phyloP scores from a whole-genome alignment of 2,797 vertebrate genomes.

The Steatocranus sp. region DNA sequence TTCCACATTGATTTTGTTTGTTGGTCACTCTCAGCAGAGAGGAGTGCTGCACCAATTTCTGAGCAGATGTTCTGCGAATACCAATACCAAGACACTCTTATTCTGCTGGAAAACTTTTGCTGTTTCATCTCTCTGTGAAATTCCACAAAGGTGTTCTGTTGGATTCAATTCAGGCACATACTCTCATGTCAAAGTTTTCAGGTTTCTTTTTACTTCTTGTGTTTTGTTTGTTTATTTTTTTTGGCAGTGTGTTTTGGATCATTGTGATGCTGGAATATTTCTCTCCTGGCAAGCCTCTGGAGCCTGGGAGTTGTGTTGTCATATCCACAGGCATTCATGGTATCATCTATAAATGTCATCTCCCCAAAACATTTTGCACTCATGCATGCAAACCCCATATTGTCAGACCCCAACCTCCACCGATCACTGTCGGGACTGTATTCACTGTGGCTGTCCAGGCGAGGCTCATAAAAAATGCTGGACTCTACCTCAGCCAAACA shows the following conservation, averaged over 20 bases:
- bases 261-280: background rate
- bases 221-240: background rate
- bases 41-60: background rate
- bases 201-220: background rate
- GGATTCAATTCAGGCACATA: background rate
- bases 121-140: background rate
- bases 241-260: background rate
- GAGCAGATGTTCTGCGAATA: background rate
- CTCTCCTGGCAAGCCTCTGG: background rate
- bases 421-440: background rate
- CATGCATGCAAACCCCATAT: background rate
- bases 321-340: background rate
- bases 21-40: background rate
- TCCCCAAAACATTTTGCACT: background rate
- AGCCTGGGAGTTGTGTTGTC: background rate
- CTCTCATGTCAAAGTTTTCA: background rate
- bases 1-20: background rate
- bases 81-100: background rate
- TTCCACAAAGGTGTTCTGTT: background rate
- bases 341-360: background rate
- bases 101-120: background rate
- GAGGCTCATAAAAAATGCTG: background rate
- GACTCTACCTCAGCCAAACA: background rate
- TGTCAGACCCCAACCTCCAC: background rate
- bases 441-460: background rate